A percentile compares a stretch with the other conserved stretches of the same genome.
These are phyloP conservation scores for Radopholus similis DNA, from an alignment of 1,140 invertebrate species.

Conservation along the genomic window DNA sequence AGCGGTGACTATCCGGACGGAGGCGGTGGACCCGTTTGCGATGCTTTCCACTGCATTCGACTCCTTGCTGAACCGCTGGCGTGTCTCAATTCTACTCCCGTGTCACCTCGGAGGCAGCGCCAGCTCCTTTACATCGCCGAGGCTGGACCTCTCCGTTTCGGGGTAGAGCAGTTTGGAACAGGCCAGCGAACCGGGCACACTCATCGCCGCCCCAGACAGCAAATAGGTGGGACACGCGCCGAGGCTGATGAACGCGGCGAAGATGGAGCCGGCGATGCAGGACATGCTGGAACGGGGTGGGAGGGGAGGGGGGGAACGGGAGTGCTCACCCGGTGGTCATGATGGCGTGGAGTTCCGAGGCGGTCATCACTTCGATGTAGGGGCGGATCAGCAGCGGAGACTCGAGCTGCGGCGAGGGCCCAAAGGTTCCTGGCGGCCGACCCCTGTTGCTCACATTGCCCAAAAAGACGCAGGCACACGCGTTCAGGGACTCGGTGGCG, in stretches of 20 bases:
- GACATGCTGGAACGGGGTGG: constrained; percentile 69
- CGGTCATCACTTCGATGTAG: constrained; percentile 74
- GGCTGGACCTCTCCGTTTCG: constrained; percentile 51
- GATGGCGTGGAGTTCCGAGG: constrained; percentile 83
- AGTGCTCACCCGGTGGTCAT: constrained; percentile 75
- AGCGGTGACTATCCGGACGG: constrained; percentile 73
- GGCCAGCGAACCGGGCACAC: constrained; percentile 54
- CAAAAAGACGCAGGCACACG: constrained; percentile 81
- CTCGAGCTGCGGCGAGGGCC: constrained; percentile 67
- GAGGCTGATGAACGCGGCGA: constrained; percentile 70
- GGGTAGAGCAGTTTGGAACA: constrained; percentile 53
- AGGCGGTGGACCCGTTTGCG: constrained; percentile 69
- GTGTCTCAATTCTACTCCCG: too few relatives aligned
- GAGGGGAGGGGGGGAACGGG: neutral
- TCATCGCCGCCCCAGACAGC: constrained; percentile 55
- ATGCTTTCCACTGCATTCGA: constrained; percentile 17
- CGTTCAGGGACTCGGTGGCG: constrained; percentile 81
- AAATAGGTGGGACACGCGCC: constrained; percentile 73
- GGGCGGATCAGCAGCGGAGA: constrained; percentile 79
- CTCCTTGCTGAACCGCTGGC: constrained; percentile 19
- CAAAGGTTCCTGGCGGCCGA: too few relatives aligned
- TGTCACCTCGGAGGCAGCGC: constrained; percentile 21
- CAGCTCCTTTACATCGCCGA: constrained; percentile 49
- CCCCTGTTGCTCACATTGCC: too few relatives aligned
- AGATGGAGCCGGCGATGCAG: constrained; percentile 84